A percentile compares a stretch with the other conserved stretches of the same genome.
Evolutionary conservation across 2,888 invertebrate species (phyloP).

Genomic region (Harpagoxenus sublaevis): DNA sequence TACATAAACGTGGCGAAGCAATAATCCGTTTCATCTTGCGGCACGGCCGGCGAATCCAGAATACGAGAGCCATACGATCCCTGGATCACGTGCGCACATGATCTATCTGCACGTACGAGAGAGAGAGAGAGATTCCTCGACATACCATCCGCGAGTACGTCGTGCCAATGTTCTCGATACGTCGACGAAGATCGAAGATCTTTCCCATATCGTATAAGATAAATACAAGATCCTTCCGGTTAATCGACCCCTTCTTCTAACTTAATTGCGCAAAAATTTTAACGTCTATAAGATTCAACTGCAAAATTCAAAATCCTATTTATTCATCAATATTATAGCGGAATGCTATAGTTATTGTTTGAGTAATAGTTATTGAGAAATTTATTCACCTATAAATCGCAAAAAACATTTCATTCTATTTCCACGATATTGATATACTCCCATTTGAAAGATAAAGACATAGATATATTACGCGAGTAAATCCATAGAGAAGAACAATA

Average conservation of each 20-base stretch:
- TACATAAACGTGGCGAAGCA: conserved; percentile 72
- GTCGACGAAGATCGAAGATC: conserved; percentile 59
- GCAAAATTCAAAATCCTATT: background rate
- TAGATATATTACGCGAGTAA: conserved; percentile 7
- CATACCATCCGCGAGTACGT: conserved; percentile 51
- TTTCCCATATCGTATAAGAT: background rate
- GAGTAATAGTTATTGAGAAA: background rate
- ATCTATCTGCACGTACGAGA: conserved; percentile 44
- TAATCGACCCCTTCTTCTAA: conserved; percentile 10
- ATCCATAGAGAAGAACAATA: conserved; percentile 18
- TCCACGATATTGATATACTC: background rate
- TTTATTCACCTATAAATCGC: background rate
- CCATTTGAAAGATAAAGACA: conserved; percentile 9
- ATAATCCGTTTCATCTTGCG: conserved; percentile 76
- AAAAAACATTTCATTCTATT: conserved; percentile 8
- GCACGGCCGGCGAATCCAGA: conserved; percentile 54
- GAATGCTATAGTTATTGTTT: background rate
- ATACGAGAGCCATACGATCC: conserved; percentile 48
- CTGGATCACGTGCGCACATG: conserved; percentile 53
- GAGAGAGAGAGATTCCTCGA: conserved; percentile 31
- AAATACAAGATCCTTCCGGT: background rate
- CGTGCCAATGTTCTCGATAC: conserved; percentile 57
- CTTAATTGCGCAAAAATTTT: background rate
- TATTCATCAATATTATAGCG: background rate
- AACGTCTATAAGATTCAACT: background rate